Percentiles rank a stretch among this genome's conserved stretches.
These are phyloP conservation scores for Phrynosoma platyrhinos DNA, from an alignment of 2,113 vertebrate genomes.

Conservation along the genomic window DNA sequence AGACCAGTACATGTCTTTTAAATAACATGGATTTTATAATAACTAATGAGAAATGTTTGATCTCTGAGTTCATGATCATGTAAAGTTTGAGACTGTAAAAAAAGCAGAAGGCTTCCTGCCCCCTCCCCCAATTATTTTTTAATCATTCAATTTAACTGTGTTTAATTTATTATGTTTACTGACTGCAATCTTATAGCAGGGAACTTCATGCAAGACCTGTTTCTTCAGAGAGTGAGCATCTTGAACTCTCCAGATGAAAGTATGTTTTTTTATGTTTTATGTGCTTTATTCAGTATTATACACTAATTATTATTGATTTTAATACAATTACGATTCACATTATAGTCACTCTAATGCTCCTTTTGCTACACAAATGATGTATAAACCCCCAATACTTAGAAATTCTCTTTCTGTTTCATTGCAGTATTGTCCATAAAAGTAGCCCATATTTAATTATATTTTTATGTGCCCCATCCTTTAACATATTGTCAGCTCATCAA, in stretches of 20 bases:
- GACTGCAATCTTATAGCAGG: slow-evolving; percentile 1
- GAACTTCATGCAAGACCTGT: neutral
- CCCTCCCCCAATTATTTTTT: slow-evolving; percentile 25
- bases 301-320: slow-evolving; percentile 18
- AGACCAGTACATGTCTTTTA: slow-evolving; percentile 16
- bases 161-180: slow-evolving; percentile 42
- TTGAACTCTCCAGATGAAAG: slow-evolving; percentile 16
- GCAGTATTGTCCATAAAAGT: neutral
- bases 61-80: slow-evolving; percentile 17
- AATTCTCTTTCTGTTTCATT: neutral
- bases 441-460: neutral
- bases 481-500: neutral
- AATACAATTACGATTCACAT: neutral
- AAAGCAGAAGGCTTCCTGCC: slow-evolving; percentile 27
- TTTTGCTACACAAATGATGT: neutral
- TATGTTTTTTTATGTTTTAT: neutral
- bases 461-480: neutral
- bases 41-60: slow-evolving; percentile 44
- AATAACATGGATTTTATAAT: slow-evolving; percentile 25
- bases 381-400: neutral
- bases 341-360: neutral
- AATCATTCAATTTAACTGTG: slow-evolving; percentile 27
- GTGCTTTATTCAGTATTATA: slow-evolving; percentile 46
- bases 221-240: neutral
- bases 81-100: slow-evolving; percentile 37